Conservation (phyloP, 1,140 invertebrate species). For the Hypothenemus hampei region DNA sequence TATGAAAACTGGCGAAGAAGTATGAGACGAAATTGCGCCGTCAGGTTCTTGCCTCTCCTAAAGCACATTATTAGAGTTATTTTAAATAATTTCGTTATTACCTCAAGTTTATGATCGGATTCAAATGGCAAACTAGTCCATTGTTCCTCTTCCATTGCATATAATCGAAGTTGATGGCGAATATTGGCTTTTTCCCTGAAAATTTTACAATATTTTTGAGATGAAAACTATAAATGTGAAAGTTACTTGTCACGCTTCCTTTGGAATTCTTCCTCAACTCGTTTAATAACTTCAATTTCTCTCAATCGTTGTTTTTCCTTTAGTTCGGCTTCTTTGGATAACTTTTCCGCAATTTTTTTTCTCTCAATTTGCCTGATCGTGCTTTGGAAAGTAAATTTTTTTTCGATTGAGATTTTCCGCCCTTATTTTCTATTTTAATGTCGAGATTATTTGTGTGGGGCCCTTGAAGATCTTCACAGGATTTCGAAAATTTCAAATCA, state of each 20-base stretch:
- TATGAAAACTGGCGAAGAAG: constrained; percentile 38
- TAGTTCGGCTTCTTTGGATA: constrained; percentile 67
- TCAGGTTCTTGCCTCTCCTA: constrained; percentile 53
- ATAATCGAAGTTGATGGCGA: constrained; percentile 64
- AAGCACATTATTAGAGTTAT: constrained; percentile 17
- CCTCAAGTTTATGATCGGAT: constrained; percentile 32
- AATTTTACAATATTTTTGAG: constrained; percentile 1
- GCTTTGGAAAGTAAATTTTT: constrained; percentile 78
- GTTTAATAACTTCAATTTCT: constrained; percentile 73
- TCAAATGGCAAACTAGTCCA: constrained; percentile 41
- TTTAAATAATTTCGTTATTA: constrained; percentile 16
- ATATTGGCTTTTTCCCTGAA: constrained; percentile 70
- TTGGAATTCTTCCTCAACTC: constrained; percentile 46
- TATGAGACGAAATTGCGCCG: constrained; percentile 55
- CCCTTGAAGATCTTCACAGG: constrained; percentile 44
- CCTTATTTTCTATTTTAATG: constrained; percentile 44
- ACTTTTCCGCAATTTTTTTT: constrained; percentile 64
- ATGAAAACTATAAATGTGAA: not conserved
- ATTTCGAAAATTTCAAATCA: constrained; percentile 43
- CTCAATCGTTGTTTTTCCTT: constrained; percentile 68
- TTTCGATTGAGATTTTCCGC: no score
- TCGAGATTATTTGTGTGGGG: no score
- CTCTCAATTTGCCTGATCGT: constrained; percentile 73
- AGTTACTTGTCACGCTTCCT: constrained; percentile 40
- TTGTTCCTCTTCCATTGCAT: constrained; percentile 53